Evolutionary conservation across 2,888 invertebrate genomes (phyloP), one percentile per base, ranked within the genome.

Genomic region (Thera obeliscata): DNA sequence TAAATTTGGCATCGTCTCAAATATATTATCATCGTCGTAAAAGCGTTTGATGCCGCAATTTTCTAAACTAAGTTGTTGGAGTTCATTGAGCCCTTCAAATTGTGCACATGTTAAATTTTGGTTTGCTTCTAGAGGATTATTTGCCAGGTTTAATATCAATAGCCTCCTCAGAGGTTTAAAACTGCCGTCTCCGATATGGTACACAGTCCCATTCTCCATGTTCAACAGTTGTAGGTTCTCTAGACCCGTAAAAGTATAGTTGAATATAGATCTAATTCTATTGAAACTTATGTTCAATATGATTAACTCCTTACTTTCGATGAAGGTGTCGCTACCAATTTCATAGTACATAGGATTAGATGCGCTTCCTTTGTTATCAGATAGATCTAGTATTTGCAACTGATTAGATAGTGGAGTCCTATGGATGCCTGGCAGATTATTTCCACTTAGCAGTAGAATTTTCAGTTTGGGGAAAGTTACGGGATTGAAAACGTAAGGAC

Each of bases 281-380:
- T 95, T 95, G 70, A 84, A 94, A 2, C 94, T 91, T 55, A 95
- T 78, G 76, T 95, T 94, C 7, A 95, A 79, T 66, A 91, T 85
- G 76, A 83, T 83, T 4, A 95, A 74, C 54, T 91, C 86, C 35
- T 83, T 88, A 82, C 94, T 93, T 72, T 93, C 87, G 1, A 82
- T 75, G 74, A 95, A 95, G 2, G 90, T 90, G n/a, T 92, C 82
- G 71, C 87, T 84, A 54, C 88, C 90, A 58, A 95, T 87, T 71
- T 94, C 93, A 74, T 93, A 95, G 75, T 94, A 94, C 56, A 92
- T 83, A 0, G 93, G 89, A 60, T 84, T 89, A 22, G 84, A 79
- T 3, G 82, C 76, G 57, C 86, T 87, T 0, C 93, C 93, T 54
- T 93, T 92, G 71, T 95, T 94, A 66, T 87, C 84, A 3, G 94